A percentile compares a stretch with the other conserved stretches of the same genome.
Evolutionary conservation across 53 echinoderm and acorn worm species (phyloP).

Genomic region (Henricia sp.): DNA sequence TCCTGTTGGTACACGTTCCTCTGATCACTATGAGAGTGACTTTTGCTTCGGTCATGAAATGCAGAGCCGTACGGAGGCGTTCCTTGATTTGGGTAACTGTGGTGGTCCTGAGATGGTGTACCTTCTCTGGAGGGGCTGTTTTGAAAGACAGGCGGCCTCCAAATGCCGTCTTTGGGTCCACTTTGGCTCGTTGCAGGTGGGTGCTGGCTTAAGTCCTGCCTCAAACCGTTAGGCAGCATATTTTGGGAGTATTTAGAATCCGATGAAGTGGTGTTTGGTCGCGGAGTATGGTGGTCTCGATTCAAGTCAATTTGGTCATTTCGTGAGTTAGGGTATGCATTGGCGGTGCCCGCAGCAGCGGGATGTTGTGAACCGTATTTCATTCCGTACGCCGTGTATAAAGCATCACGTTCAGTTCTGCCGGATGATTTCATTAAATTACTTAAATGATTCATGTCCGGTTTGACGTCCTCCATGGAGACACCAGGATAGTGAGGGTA

Average conservation of each 20-base stretch:
- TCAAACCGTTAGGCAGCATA: constrained; percentile 65
- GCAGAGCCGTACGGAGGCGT: constrained; percentile 44
- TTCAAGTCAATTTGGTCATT: constrained; percentile 49
- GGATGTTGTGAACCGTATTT: constrained; percentile 52
- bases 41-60: constrained; percentile 43
- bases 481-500: constrained; percentile 50
- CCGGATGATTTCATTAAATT: constrained; percentile 51
- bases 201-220: constrained; percentile 69
- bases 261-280: constrained; percentile 31
- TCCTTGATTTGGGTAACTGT: constrained; percentile 41
- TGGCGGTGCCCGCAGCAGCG: constrained; percentile 29
- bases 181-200: constrained; percentile 50
- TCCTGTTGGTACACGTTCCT: constrained; percentile 25
- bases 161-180: constrained; percentile 75
- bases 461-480: constrained; percentile 71
- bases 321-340: constrained; percentile 24
- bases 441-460: constrained; percentile 62
- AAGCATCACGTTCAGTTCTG: constrained; percentile 25
- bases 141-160: constrained; percentile 95
- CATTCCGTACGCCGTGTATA: constrained; percentile 51
- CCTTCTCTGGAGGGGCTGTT: constrained; percentile 74
- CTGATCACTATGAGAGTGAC: constrained; percentile 17
- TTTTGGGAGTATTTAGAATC: constrained; percentile 66
- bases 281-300: constrained; percentile 56
- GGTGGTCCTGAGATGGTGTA: constrained; percentile 59